Conservation (phyloP, 1,140 invertebrate species). For the Chlorops oryzae region DNA sequence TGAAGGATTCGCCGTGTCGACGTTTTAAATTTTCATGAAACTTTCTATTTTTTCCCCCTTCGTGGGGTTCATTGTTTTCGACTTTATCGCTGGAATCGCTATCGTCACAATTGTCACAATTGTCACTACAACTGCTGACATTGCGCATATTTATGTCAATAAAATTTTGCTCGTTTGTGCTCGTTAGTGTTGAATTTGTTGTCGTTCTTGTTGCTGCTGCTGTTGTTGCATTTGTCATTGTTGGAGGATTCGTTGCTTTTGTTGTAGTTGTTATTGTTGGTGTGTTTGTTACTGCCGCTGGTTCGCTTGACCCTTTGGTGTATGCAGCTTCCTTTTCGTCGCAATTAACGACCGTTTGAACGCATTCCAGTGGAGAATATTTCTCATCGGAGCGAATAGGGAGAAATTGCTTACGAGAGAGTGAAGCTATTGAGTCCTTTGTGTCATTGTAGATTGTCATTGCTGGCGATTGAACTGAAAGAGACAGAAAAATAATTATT, state of each 20-base stretch:
- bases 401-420: no score
- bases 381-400: no score
- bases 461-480: no score
- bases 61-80: neutral
- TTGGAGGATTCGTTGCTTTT: neutral
- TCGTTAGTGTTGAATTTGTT: conserved; percentile 5
- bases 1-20: conserved; percentile 24
- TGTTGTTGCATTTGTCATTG: neutral
- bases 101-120: neutral
- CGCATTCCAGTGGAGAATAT: no score
- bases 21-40: conserved; percentile 8
- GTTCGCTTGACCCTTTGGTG: no score
- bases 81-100: neutral
- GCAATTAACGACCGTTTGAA: no score
- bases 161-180: neutral
- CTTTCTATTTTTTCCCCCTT: neutral
- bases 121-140: conserved; percentile 34
- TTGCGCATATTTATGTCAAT: conserved; percentile 43
- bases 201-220: neutral
- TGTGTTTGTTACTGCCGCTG: no score
- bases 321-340: no score
- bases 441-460: no score
- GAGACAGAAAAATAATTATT: no score
- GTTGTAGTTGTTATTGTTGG: neutral
- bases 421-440: no score